A percentile compares a stretch with the other conserved stretches of the same genome.
These are phyloP conservation scores for Deilephila porcellus DNA, from an alignment of 2,888 invertebrate species.

Conservation along the genomic window DNA sequence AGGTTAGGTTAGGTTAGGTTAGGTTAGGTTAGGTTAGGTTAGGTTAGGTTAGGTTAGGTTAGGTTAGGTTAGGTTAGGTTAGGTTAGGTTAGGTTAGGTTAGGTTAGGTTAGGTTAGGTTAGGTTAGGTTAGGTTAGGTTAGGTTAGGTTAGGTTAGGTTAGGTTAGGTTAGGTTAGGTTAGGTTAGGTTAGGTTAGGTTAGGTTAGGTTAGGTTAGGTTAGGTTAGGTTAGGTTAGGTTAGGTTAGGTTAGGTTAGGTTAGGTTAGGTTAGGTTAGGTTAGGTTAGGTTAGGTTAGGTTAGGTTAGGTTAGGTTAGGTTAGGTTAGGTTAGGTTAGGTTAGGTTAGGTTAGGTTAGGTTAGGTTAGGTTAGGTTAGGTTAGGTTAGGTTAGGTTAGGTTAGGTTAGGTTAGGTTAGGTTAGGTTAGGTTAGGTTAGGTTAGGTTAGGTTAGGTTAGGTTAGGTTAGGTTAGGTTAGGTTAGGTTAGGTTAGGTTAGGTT, in stretches of 20 bases:
- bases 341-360: slow-evolving; percentile 31
- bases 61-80: slow-evolving; percentile 44
- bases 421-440: slow-evolving; percentile 36
- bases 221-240: slow-evolving; percentile 41
- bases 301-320: slow-evolving; percentile 33
- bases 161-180: slow-evolving; percentile 38
- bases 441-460: slow-evolving; percentile 40
- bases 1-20: slow-evolving; percentile 38
- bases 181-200: slow-evolving; percentile 35
- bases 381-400: slow-evolving; percentile 28
- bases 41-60: slow-evolving; percentile 45
- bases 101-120: slow-evolving; percentile 42
- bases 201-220: slow-evolving; percentile 39
- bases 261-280: slow-evolving; percentile 41
- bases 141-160: slow-evolving; percentile 40
- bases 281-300: slow-evolving; percentile 36
- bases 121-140: slow-evolving; percentile 42
- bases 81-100: slow-evolving; percentile 39
- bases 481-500: slow-evolving; percentile 37
- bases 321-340: slow-evolving; percentile 31
- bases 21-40: slow-evolving; percentile 34
- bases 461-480: slow-evolving; percentile 35
- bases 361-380: slow-evolving; percentile 32
- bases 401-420: slow-evolving; percentile 35
- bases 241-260: slow-evolving; percentile 40